Evolutionary conservation across 2,113 vertebrate genomes (phyloP).

Genomic region (Burhinus bistriatus): DNA sequence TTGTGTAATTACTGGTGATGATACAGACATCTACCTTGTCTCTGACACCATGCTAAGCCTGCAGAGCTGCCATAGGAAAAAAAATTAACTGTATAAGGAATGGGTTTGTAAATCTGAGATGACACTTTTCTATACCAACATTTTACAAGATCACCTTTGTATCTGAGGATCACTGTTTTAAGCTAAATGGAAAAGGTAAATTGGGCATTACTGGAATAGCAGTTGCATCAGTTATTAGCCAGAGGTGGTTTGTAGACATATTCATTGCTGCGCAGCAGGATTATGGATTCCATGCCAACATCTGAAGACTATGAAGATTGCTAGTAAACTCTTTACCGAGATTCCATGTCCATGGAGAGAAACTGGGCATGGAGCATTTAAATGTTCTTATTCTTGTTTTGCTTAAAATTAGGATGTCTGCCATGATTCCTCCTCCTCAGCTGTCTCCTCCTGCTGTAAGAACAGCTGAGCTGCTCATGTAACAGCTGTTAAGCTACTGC

Average conservation of each 20-base stretch:
- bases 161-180: neutral
- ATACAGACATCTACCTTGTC: neutral
- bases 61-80: neutral
- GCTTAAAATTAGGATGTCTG: conserved; percentile 1
- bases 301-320: neutral
- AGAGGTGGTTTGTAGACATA: neutral
- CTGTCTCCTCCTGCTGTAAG: neutral
- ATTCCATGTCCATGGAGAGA: neutral
- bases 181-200: neutral
- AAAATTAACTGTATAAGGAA: neutral
- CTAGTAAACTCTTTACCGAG: neutral
- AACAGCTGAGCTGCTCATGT: neutral
- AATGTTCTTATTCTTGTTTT: neutral
- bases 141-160: neutral
- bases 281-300: neutral
- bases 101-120: neutral
- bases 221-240: neutral
- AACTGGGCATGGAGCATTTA: neutral
- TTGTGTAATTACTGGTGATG: neutral
- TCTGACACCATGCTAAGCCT: neutral
- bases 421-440: neutral
- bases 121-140: neutral
- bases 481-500: neutral
- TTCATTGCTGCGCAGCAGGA: neutral
- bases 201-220: neutral